phyloP scores from a whole-genome alignment of 2,888 invertebrate species.

The Lapara coniferarum region DNA sequence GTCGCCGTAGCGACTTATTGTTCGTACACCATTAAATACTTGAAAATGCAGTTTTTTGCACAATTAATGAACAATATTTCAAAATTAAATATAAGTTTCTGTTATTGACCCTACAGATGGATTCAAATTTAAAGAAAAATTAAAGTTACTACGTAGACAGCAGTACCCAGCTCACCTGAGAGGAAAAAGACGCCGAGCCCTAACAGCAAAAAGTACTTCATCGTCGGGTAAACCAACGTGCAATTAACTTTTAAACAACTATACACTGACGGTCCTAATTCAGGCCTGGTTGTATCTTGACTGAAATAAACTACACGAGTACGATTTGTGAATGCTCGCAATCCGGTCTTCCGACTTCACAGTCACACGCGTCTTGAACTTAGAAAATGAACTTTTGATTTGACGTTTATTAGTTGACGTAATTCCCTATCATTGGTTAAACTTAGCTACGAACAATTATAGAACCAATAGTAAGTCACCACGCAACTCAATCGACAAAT shows the following conservation, averaged over 20 bases:
- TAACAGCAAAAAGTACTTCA: constrained; percentile 72
- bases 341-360: background rate
- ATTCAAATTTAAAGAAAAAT: background rate
- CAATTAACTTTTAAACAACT: background rate
- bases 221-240: constrained; percentile 40
- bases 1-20: background rate
- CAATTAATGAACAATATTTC: background rate
- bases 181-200: constrained; percentile 67
- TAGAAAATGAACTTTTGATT: constrained; percentile 25
- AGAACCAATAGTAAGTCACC: constrained; percentile 53
- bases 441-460: accelerated
- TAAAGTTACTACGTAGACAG: constrained; percentile 44
- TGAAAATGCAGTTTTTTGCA: background rate
- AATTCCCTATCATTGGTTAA: constrained; percentile 13
- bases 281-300: background rate
- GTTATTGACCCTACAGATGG: background rate
- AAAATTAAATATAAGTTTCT: background rate
- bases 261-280: constrained; percentile 11
- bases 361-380: constrained; percentile 28
- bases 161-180: constrained; percentile 59
- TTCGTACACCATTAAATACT: background rate
- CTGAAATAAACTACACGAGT: background rate
- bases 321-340: background rate
- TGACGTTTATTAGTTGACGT: constrained; percentile 12
- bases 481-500: constrained; percentile 65